Evolutionary conservation across 2,888 invertebrate genomes (phyloP).

Genomic region (Drosophila heteroneura): DNA sequence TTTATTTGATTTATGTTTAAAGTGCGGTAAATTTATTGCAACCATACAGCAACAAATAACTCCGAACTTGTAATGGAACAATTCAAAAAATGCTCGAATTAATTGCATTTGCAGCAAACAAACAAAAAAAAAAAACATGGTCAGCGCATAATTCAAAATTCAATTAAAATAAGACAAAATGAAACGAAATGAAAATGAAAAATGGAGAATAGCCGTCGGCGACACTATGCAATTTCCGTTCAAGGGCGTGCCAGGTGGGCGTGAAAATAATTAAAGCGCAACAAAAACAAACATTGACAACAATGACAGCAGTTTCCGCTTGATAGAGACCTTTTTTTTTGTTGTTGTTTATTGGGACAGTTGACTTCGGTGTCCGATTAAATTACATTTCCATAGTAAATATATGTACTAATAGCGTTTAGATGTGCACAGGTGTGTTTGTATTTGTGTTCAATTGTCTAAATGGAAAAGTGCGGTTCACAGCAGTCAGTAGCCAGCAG

Average conservation of each 20-base stretch:
- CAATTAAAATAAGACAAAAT: constrained; percentile 75
- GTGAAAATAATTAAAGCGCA: constrained; percentile 74
- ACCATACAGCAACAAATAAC: constrained; percentile 41
- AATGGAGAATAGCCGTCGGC: constrained; percentile 28
- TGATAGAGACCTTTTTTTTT: constrained; percentile 38
- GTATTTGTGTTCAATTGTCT: constrained; percentile 15
- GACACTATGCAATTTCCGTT: constrained; percentile 77
- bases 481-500: constrained; percentile 10
- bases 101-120: constrained; percentile 69
- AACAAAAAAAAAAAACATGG: constrained; percentile 29
- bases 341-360: constrained; percentile 16
- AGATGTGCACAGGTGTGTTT: constrained; percentile 16
- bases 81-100: constrained; percentile 73
- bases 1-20: constrained; percentile 71
- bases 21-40: constrained; percentile 63
- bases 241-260: constrained; percentile 75
- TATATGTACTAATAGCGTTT: constrained; percentile 21
- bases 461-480: constrained; percentile 4
- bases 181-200: constrained; percentile 17
- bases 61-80: constrained; percentile 47
- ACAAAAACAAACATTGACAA: constrained; percentile 58
- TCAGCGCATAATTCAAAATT: constrained; percentile 75
- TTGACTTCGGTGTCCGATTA: constrained; percentile 59
- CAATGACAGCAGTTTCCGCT: constrained; percentile 55
- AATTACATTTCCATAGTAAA: constrained; percentile 51